Conservation (phyloP, 1,140 invertebrate species). For the Triops longicaudatus region DNA sequence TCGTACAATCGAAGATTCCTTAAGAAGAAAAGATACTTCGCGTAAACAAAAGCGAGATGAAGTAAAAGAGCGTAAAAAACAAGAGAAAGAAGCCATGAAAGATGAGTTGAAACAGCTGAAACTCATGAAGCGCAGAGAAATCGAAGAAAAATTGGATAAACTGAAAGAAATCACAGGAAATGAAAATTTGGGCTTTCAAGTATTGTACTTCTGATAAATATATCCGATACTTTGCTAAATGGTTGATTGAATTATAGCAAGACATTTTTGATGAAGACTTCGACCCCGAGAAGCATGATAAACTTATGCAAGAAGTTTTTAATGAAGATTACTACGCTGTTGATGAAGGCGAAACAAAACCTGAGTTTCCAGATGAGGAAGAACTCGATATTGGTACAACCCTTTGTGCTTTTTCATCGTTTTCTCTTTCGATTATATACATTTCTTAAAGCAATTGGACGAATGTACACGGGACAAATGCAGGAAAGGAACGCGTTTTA, state of each 20-base stretch:
- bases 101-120: slow-evolving; percentile 81
- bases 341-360: slow-evolving; percentile 59
- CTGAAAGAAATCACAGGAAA: slow-evolving; percentile 82
- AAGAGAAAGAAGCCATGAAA: slow-evolving; percentile 70
- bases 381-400: slow-evolving; percentile 44
- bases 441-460: slow-evolving; percentile 18
- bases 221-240: neutral
- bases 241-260: slow-evolving; percentile 35
- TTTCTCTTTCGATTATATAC: neutral
- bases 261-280: slow-evolving; percentile 77
- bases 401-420: neutral
- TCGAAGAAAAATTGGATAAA: slow-evolving; percentile 76
- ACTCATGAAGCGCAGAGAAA: slow-evolving; percentile 80
- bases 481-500: too few species aligned
- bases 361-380: slow-evolving; percentile 69
- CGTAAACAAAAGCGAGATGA: slow-evolving; percentile 68
- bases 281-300: slow-evolving; percentile 80
- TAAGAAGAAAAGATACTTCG: slow-evolving; percentile 68
- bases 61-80: slow-evolving; percentile 63
- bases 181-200: slow-evolving; percentile 21
- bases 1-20: slow-evolving; percentile 70
- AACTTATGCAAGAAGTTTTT: slow-evolving; percentile 77
- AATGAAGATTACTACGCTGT: slow-evolving; percentile 73
- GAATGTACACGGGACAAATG: too few species aligned
- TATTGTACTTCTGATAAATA: neutral